Evolutionary conservation across 2,797 vertebrate genomes (phyloP).

Genomic region (Lagodon rhomboides): DNA sequence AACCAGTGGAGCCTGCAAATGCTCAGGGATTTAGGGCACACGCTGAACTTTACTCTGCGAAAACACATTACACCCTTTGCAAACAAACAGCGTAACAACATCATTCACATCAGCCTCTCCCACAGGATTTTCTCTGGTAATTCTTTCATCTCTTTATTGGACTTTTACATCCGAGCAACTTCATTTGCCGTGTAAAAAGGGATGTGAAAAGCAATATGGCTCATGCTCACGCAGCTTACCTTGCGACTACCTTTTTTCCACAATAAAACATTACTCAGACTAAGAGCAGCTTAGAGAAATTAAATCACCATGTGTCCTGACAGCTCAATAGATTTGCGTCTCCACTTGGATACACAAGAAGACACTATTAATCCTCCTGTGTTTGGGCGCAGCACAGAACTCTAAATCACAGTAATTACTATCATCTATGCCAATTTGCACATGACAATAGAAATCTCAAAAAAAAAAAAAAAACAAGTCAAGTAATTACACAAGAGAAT

Average conservation of each 20-base stretch:
- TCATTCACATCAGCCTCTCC: conserved; percentile 35
- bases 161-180: conserved; percentile 49
- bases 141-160: conserved; percentile 66
- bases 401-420: conserved; percentile 76
- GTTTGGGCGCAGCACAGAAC: conserved; percentile 55
- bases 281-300: conserved; percentile 79
- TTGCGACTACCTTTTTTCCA: conserved; percentile 59
- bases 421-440: conserved; percentile 72
- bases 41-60: conserved; percentile 48
- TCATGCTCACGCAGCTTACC: conserved; percentile 56
- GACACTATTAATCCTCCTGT: conserved; percentile 69
- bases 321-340: conserved; percentile 73
- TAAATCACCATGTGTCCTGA: conserved; percentile 74
- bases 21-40: conserved; percentile 55
- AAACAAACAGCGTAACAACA: conserved; percentile 51
- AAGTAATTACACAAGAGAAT: conserved; percentile 44
- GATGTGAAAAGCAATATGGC: conserved; percentile 48
- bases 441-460: conserved; percentile 54
- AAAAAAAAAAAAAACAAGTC: conserved; percentile 11
- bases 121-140: conserved; percentile 44
- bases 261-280: conserved; percentile 68
- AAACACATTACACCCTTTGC: conserved; percentile 44
- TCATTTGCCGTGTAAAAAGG: conserved; percentile 38
- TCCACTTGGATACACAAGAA: conserved; percentile 70
- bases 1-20: conserved; percentile 51